phyloP scores from a whole-genome alignment of 2,888 invertebrate species.

The Carabus problematicus region DNA sequence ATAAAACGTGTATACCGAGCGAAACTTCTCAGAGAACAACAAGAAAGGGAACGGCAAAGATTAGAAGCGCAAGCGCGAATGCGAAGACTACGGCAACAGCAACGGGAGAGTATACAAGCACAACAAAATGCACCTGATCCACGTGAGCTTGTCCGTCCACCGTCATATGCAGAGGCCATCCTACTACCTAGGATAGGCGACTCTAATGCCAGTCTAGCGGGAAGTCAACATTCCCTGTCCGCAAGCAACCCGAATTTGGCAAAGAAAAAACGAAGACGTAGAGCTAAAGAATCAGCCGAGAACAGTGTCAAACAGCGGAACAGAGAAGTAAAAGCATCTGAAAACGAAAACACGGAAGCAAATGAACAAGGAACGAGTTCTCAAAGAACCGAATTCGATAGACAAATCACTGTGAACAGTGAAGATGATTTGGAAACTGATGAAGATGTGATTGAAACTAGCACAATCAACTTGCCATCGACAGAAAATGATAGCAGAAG shows the following conservation, averaged over 20 bases:
- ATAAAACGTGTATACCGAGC: slow-evolving; percentile 65
- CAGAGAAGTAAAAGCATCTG: too few species aligned
- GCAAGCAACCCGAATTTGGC: slow-evolving; percentile 51
- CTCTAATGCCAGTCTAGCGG: slow-evolving; percentile 63
- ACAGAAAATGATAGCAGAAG: too few species aligned
- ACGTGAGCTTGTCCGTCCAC: slow-evolving; percentile 73
- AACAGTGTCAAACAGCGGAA: too few species aligned
- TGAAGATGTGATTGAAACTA: too few species aligned
- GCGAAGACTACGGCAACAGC: slow-evolving; percentile 61
- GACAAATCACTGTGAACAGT: too few species aligned
- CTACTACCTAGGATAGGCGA: slow-evolving; percentile 73
- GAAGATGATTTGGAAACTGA: too few species aligned
- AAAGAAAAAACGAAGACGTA: slow-evolving; percentile 45
- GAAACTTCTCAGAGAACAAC: slow-evolving; percentile 59
- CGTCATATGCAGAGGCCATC: slow-evolving; percentile 79
- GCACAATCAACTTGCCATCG: too few species aligned
- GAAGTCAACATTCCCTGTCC: slow-evolving; percentile 53
- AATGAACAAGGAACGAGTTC: too few species aligned
- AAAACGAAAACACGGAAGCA: too few species aligned
- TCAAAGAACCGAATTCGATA: too few species aligned
- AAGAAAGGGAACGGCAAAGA: slow-evolving; percentile 65
- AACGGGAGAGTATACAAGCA: slow-evolving; percentile 58
- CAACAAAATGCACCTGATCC: slow-evolving; percentile 71
- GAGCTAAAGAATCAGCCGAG: too few species aligned
- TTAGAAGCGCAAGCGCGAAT: slow-evolving; percentile 65